Base-by-base conservation (phyloP, 2,797 vertebrate species). In the Fringilla coelebs region DNA sequence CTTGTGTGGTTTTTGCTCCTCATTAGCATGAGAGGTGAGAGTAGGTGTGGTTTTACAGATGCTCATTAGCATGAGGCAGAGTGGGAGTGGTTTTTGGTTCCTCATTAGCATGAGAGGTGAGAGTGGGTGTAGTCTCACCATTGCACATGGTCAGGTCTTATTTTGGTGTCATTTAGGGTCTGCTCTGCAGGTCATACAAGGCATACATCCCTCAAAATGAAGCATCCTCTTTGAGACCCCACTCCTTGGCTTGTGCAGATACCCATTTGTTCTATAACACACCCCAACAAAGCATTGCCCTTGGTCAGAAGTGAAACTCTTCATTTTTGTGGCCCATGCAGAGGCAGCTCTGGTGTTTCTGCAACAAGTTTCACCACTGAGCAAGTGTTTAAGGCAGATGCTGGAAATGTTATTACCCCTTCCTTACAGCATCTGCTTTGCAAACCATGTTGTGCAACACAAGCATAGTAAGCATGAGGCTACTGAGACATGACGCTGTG, bases 251-350 rank as follows among this genome's bases (percentile, higher is more conserved):
- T 43, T 8, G 31, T 34, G 49, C 41, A 41, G 14, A 6, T 32
- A 13, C 57, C 52, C 55, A 6, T 11, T 26, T 2, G 14, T 1
- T 45, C 43, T 36, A 0, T 29, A 68, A 63, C 41, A 55, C 63
- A 14, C 17, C 29, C 11, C 46, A 25, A 5, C 0, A 4, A 18
- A 28, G 60, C 45, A 14, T 1, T 1, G 1, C 25, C 6, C 11
- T 41, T 5, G 18, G 60, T 32, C 26, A 66, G 40, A 60, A 48
- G 7, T 4, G 9, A 84, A 66, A 54, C 28, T 36, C 18, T 13
- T 15, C 46, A 22, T 25, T 60, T 18, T 29, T 36, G 34, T 6
- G 60, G 16, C 52, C 52, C 14, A 2, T 8, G n/a, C 25, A 71
- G 29, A 34, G 29, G 29, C n/a, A 65, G 43, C 29, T 31, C 13